These are phyloP conservation scores for Drosophila mayri DNA, from an alignment of 1,140 invertebrate genomes.

Conservation along the genomic window DNA sequence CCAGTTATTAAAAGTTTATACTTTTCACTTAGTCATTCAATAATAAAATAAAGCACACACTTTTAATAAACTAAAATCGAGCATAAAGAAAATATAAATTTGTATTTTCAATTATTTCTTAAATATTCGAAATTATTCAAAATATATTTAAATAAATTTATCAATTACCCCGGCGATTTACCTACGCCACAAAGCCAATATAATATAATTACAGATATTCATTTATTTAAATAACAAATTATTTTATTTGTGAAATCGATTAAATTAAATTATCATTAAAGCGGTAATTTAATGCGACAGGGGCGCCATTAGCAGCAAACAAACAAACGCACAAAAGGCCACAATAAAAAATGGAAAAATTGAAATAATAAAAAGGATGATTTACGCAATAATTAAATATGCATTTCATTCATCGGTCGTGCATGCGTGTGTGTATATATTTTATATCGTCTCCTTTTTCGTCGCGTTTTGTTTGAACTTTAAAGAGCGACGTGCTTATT, in stretches of 20 bases:
- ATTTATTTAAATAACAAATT: constrained; percentile 19
- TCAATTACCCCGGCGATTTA: not conserved
- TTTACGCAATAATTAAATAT: constrained; percentile 81
- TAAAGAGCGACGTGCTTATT: constrained; percentile 70
- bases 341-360: constrained; percentile 20
- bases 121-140: not conserved
- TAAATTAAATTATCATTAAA: constrained; percentile 66
- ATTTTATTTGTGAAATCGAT: constrained; percentile 41
- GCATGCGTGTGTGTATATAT: not conserved
- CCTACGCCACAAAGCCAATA: not conserved
- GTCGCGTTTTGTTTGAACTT: constrained; percentile 52
- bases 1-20: not conserved
- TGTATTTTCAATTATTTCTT: not conserved
- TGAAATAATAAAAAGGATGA: constrained; percentile 68
- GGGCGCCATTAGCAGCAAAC: constrained; percentile 22
- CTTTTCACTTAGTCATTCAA: not conserved
- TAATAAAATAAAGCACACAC: too few relatives aligned
- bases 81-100: not conserved
- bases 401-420: constrained; percentile 60
- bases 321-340: not conserved
- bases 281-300: constrained; percentile 59
- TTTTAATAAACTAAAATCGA: too few relatives aligned
- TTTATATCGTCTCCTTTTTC: constrained; percentile 9
- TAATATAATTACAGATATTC: constrained; percentile 10
- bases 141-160: not conserved